Conservation (phyloP, 2,888 invertebrate genomes). For the Cheilosia grossa region DNA sequence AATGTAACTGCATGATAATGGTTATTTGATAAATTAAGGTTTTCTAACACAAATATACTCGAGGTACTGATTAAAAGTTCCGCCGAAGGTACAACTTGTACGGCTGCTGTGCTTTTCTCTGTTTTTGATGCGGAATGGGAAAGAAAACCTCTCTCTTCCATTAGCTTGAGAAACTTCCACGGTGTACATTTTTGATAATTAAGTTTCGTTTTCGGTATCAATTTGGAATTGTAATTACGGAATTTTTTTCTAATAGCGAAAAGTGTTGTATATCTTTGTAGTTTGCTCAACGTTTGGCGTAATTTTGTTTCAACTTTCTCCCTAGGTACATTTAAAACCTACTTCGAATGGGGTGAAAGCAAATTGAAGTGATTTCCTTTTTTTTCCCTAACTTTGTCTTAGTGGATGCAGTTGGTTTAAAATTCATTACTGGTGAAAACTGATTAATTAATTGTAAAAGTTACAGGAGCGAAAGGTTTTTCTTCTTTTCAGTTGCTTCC, state of each 20-base stretch:
- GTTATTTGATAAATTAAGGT: not conserved
- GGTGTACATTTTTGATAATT: slow-evolving; percentile 33
- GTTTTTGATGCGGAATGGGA: not conserved
- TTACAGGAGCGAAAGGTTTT: not conserved
- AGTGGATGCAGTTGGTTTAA: slow-evolving; percentile 56
- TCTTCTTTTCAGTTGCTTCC: too few species aligned
- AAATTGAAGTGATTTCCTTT: not conserved
- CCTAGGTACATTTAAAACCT: not conserved
- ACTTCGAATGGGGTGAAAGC: not conserved
- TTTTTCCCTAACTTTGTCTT: not conserved
- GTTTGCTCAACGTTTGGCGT: slow-evolving; percentile 16
- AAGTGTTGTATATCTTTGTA: slow-evolving; percentile 11
- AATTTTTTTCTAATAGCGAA: slow-evolving; percentile 23
- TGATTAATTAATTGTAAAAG: slow-evolving; percentile 66
- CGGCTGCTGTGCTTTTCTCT: not conserved
- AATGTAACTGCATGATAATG: too few species aligned
- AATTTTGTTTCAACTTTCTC: not conserved
- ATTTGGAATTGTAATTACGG: slow-evolving; percentile 42
- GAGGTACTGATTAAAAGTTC: slow-evolving; percentile 16
- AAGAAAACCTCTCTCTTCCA: not conserved
- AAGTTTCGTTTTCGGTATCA: slow-evolving; percentile 48
- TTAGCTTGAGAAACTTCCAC: slow-evolving; percentile 6
- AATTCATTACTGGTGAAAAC: slow-evolving; percentile 57
- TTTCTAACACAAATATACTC: slow-evolving; percentile 16
- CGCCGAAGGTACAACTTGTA: slow-evolving; percentile 4